These are phyloP conservation scores for Enteromius viviparus DNA, from an alignment of 2,797 vertebrate genomes.

Conservation along the genomic window DNA sequence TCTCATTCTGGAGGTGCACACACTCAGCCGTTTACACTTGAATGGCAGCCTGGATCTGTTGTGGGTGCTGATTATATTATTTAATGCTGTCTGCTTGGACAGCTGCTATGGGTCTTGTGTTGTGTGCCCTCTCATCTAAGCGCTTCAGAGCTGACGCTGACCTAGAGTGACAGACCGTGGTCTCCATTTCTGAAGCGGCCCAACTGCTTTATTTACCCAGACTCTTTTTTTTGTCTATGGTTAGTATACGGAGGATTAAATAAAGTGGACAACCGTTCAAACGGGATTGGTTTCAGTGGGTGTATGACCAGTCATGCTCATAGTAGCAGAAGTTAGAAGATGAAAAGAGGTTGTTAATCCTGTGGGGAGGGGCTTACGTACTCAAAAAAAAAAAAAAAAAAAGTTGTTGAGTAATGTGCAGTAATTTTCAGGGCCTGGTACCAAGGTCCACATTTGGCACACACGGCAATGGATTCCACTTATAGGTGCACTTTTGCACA, in stretches of 20 bases:
- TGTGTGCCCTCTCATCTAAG: slow-evolving; percentile 42
- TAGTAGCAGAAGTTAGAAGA: slow-evolving; percentile 46
- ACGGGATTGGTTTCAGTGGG: slow-evolving; percentile 59
- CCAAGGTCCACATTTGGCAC: slow-evolving; percentile 59
- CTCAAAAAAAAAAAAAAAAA: neutral
- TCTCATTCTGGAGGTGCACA: slow-evolving; percentile 31
- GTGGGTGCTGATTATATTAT: slow-evolving; percentile 52
- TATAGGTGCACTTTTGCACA: slow-evolving; percentile 15
- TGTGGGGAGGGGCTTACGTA: slow-evolving; percentile 38
- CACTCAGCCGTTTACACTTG: slow-evolving; percentile 20
- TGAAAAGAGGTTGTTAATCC: slow-evolving; percentile 57
- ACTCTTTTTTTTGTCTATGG: slow-evolving; percentile 36
- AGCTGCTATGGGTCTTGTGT: slow-evolving; percentile 34
- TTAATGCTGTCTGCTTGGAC: slow-evolving; percentile 28
- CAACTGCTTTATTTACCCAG: slow-evolving; percentile 39
- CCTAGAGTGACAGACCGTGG: slow-evolving; percentile 42
- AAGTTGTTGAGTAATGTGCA: slow-evolving; percentile 55
- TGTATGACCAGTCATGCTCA: slow-evolving; percentile 56
- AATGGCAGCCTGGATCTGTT: slow-evolving; percentile 41
- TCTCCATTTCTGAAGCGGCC: slow-evolving; percentile 25
- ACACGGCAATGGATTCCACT: slow-evolving; percentile 48
- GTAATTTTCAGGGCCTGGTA: slow-evolving; percentile 62
- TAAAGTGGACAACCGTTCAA: slow-evolving; percentile 53
- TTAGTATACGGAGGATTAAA: slow-evolving; percentile 43
- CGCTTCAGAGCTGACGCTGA: slow-evolving; percentile 37